Evolutionary conservation across 2,888 invertebrate genomes (phyloP).

Genomic region (Camptogramma bilineatum): DNA sequence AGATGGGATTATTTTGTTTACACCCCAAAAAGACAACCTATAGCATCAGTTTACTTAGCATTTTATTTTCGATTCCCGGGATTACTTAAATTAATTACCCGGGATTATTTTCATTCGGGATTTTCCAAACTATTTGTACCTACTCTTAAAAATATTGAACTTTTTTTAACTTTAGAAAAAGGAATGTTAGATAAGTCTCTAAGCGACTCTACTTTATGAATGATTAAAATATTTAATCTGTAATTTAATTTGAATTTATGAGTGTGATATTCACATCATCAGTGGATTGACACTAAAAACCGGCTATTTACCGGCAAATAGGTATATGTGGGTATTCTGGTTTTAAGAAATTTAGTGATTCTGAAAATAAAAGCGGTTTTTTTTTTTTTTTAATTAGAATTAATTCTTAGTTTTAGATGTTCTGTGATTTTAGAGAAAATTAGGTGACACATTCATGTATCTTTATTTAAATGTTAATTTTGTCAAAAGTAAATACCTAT

Average conservation of each 20-base stretch:
- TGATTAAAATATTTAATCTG: neutral
- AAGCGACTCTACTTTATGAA: neutral
- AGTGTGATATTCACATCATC: conserved; percentile 21
- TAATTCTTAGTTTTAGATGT: too few species aligned
- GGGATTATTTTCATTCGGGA: neutral
- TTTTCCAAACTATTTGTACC: neutral
- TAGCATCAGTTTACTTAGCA: neutral
- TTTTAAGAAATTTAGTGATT: too few species aligned
- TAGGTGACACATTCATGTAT: too few species aligned
- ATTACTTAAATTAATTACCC: neutral
- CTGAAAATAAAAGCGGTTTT: too few species aligned
- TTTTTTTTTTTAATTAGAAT: too few species aligned
- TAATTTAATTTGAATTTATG: conserved; percentile 15
- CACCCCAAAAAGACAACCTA: conserved; percentile 12
- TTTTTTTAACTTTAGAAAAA: too few species aligned
- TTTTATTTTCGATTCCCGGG: neutral
- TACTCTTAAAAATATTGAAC: too few species aligned
- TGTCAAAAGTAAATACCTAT: too few species aligned
- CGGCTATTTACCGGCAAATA: neutral
- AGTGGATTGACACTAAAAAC: conserved; percentile 17
- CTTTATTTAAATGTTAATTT: too few species aligned
- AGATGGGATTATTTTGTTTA: conserved; percentile 31
- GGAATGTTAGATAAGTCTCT: too few species aligned
- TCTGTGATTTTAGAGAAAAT: too few species aligned
- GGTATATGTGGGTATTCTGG: too few species aligned